Conservation (phyloP, 1,140 invertebrate species). For the Laodelphax striatellus region DNA sequence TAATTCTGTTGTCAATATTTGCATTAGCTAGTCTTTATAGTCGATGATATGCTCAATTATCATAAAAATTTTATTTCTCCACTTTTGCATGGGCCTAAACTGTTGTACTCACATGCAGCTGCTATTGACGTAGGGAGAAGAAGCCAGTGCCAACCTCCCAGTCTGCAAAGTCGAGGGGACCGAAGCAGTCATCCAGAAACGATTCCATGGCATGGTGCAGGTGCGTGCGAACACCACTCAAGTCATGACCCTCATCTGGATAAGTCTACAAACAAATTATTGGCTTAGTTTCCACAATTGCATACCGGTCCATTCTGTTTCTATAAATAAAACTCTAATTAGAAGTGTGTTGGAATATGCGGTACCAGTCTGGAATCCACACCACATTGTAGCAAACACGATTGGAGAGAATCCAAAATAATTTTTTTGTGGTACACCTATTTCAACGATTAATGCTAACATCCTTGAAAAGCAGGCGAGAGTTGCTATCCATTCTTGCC, state of each 20-base stretch:
- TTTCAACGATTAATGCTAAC: background rate
- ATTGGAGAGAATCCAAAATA: background rate
- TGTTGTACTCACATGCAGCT: constrained; percentile 10
- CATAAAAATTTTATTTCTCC: too few relatives aligned
- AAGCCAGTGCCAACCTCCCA: constrained; percentile 40
- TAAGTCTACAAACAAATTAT: constrained; percentile 49
- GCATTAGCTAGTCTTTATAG: too few relatives aligned
- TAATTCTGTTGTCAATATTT: too few relatives aligned
- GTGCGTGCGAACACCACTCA: constrained; percentile 55
- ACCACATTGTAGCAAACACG: background rate
- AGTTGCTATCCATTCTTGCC: background rate
- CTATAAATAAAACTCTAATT: background rate
- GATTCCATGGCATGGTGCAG: constrained; percentile 71
- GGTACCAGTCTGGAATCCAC: background rate
- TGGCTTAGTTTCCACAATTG: too few relatives aligned
- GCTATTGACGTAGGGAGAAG: constrained; percentile 21
- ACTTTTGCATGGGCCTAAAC: too few relatives aligned
- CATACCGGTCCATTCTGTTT: background rate
- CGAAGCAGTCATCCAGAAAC: constrained; percentile 74
- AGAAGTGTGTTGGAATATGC: background rate
- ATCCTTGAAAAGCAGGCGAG: background rate
- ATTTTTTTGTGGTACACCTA: background rate
- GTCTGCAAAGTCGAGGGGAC: constrained; percentile 53
- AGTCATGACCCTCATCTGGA: constrained; percentile 67
- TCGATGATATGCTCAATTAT: too few relatives aligned